These are phyloP conservation scores for Musca vetustissima DNA, from an alignment of 1,140 invertebrate species.

Conservation along the genomic window DNA sequence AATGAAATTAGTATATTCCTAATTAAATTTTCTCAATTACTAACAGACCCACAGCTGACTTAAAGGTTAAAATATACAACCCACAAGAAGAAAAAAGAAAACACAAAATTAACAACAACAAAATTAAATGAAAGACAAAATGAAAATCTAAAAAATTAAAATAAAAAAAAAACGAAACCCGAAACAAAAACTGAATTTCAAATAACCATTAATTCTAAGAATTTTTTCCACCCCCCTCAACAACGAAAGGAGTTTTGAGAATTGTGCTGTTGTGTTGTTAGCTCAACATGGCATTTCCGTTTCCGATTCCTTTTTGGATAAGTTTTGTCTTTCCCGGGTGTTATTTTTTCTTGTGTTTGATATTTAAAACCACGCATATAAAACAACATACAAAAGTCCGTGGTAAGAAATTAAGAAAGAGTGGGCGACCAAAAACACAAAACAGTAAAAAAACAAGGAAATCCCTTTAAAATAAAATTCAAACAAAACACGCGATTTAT, in stretches of 20 bases:
- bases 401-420: neutral
- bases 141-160: slow-evolving; percentile 11
- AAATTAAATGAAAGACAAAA: neutral
- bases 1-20: too few relatives aligned
- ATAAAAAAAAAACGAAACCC: neutral
- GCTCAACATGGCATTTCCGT: neutral
- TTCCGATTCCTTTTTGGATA: slow-evolving; percentile 4
- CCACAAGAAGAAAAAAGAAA: too few relatives aligned
- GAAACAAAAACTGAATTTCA: too few relatives aligned
- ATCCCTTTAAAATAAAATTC: neutral
- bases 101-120: neutral
- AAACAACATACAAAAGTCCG: too few relatives aligned
- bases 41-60: neutral
- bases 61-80: slow-evolving; percentile 2
- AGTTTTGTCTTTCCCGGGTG: neutral
- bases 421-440: too few relatives aligned
- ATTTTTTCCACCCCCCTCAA: too few relatives aligned
- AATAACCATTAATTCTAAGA: too few relatives aligned
- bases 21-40: neutral
- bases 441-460: neutral
- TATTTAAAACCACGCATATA: neutral
- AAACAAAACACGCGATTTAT: slow-evolving; percentile 24
- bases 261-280: neutral
- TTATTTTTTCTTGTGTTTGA: neutral
- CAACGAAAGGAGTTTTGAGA: neutral